These are phyloP conservation scores for Ochotona curzoniae DNA, from an alignment of 2,113 vertebrate genomes.

Conservation along the genomic window DNA sequence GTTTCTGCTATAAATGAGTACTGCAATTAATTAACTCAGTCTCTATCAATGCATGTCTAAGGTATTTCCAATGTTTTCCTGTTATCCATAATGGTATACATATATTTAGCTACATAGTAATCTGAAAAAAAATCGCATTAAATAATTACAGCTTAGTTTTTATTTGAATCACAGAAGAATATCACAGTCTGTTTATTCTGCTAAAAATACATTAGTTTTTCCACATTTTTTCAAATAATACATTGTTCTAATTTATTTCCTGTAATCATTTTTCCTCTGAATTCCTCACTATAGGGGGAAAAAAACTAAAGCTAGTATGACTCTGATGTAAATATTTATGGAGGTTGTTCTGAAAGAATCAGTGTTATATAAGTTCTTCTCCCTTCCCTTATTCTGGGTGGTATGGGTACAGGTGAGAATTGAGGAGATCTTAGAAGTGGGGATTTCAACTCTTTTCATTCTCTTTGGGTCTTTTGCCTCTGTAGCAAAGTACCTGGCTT, in stretches of 20 bases:
- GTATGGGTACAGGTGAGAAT: not conserved
- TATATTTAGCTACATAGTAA: not conserved
- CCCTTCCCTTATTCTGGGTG: not conserved
- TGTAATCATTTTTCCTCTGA: not conserved
- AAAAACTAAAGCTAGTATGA: not conserved
- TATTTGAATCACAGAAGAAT: not conserved
- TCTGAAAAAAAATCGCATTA: not conserved
- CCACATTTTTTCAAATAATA: not conserved
- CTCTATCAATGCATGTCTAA: not conserved
- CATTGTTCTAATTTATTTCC: not conserved
- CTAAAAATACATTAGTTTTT: not conserved
- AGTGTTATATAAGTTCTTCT: not conserved
- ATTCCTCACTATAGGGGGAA: not conserved
- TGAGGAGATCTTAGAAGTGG: not conserved
- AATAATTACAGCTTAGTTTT: not conserved
- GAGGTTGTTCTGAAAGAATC: not conserved
- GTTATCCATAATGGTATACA: not conserved
- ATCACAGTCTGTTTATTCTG: not conserved
- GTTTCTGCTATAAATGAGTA: not conserved
- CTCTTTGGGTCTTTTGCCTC: not conserved
- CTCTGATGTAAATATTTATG: not conserved
- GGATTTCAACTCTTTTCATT: not conserved
- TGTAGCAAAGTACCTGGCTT: not conserved
- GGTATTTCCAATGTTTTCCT: not conserved
- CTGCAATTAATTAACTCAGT: constrained; percentile 11